Evolutionary conservation across 2,888 invertebrate genomes (phyloP).

Genomic region (Lordiphosa andalusiaca): DNA sequence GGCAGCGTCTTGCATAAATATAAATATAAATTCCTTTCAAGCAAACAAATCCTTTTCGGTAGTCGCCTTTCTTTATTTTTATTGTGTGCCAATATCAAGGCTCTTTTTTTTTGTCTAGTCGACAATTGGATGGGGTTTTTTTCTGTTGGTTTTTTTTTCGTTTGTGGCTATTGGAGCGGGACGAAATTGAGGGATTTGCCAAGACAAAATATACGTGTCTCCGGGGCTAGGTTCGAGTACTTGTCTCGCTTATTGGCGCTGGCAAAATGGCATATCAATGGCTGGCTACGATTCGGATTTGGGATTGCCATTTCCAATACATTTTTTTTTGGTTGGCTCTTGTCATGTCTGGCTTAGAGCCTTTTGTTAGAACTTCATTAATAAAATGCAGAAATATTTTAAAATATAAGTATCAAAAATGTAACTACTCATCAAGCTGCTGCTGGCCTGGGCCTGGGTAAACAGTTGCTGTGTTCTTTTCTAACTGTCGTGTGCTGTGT

Average conservation of each 20-base stretch:
- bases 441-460: conserved; percentile 55
- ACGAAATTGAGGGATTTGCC: conserved; percentile 59
- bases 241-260: conserved; percentile 56
- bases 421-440: conserved; percentile 30
- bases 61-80: conserved; percentile 28
- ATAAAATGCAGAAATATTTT: conserved; percentile 56
- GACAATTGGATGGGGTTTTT: conserved; percentile 64
- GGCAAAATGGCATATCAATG: conserved; percentile 59
- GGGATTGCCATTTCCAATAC: conserved; percentile 13
- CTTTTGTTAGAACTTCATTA: conserved; percentile 41
- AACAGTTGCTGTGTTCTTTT: conserved; percentile 53
- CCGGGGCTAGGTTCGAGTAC: conserved; percentile 24
- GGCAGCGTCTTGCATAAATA: conserved; percentile 29
- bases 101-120: conserved; percentile 51
- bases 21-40: conserved; percentile 58
- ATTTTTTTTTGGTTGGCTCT: conserved; percentile 1
- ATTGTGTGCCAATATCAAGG: conserved; percentile 42
- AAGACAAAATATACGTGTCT: conserved; percentile 58
- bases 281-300: conserved; percentile 21
- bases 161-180: conserved; percentile 31
- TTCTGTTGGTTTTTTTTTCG: conserved; percentile 10
- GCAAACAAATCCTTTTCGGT: conserved; percentile 64
- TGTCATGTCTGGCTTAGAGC: neutral
- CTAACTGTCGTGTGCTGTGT: conserved; percentile 11
- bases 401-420: conserved; percentile 9